Conservation (phyloP, 2,113 vertebrate species). For the Coptodon rendalli region DNA sequence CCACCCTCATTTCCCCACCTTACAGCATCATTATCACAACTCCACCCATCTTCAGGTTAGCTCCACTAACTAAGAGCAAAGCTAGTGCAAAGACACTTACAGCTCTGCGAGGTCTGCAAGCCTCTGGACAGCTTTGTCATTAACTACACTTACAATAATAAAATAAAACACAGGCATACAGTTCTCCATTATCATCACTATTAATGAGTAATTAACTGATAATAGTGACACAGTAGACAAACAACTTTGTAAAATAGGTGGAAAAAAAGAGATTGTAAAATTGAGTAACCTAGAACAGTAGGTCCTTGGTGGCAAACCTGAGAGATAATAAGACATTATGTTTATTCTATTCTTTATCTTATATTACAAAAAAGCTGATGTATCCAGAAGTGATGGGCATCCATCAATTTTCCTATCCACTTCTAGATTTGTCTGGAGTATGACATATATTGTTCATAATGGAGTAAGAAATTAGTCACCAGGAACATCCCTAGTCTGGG, state of each 20-base stretch:
- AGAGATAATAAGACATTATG: background rate
- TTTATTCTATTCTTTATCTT: background rate
- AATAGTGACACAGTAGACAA: background rate
- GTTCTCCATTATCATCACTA: background rate
- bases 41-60: background rate
- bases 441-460: background rate
- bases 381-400: background rate
- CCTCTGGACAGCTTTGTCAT: background rate
- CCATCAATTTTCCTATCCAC: background rate
- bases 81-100: background rate
- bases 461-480: background rate
- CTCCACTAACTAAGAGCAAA: background rate
- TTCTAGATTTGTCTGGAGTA: background rate
- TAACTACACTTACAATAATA: background rate
- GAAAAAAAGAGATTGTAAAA: background rate
- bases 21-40: background rate
- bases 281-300: background rate
- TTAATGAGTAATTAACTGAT: background rate
- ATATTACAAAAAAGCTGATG: background rate
- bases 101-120: background rate
- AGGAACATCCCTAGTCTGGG: background rate
- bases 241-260: background rate
- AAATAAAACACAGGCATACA: background rate
- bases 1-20: background rate
- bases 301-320: background rate